Conservation (phyloP, 2,888 invertebrate genomes). For the Branchinecta sandiegonensis region DNA sequence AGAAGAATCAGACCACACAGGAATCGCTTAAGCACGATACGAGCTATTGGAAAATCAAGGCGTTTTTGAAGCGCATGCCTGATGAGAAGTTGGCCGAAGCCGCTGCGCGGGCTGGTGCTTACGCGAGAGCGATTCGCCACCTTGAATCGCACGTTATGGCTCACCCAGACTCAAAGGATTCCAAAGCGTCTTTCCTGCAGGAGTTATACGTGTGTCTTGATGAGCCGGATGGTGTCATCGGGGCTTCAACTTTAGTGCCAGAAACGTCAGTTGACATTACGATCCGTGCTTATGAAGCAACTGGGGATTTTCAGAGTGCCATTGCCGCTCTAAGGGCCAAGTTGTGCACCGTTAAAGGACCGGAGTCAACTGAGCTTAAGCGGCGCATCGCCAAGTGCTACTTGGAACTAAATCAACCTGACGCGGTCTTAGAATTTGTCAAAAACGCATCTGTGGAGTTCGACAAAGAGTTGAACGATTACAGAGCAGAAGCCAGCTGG, state of each 20-base stretch:
- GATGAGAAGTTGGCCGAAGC: slow-evolving; percentile 7
- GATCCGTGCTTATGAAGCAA: slow-evolving; percentile 67
- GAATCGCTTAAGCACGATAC: not conserved
- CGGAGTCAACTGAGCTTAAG: slow-evolving; percentile 38
- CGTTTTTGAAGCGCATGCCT: not conserved
- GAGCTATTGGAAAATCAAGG: not conserved
- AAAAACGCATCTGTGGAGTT: slow-evolving; percentile 5
- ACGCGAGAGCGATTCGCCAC: not conserved
- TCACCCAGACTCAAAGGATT: slow-evolving; percentile 4
- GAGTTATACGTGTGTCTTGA: slow-evolving; percentile 75
- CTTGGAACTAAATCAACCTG: slow-evolving; percentile 16
- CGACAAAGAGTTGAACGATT: slow-evolving; percentile 42
- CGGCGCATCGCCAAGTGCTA: slow-evolving; percentile 19
- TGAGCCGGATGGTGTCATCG: slow-evolving; percentile 80
- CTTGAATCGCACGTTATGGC: not conserved
- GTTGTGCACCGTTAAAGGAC: slow-evolving; percentile 77
- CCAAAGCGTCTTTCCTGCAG: slow-evolving; percentile 33
- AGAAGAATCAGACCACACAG: slow-evolving; percentile 10
- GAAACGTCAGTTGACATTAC: slow-evolving; percentile 65
- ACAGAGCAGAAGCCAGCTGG: slow-evolving; percentile 72
- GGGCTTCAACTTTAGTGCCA: slow-evolving; percentile 38
- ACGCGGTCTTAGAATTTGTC: slow-evolving; percentile 29
- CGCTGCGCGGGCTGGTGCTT: slow-evolving; percentile 14
- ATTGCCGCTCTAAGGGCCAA: slow-evolving; percentile 33
- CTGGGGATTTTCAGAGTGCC: slow-evolving; percentile 52